phyloP scores from a whole-genome alignment of 2,888 invertebrate genomes.

The Agrochola lychnidis region DNA sequence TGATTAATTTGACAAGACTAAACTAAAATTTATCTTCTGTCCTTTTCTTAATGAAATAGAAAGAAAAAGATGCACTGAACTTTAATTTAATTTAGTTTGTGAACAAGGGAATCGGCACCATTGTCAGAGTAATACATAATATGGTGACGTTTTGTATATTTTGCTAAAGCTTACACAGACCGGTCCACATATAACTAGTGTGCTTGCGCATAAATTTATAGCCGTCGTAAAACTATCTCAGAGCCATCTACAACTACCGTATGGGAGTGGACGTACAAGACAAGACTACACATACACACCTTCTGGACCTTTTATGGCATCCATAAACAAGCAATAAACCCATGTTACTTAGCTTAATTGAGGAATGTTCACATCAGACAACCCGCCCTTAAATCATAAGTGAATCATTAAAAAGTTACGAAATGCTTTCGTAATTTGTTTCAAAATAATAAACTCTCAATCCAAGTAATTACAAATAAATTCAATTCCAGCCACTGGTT shows the following conservation, averaged over 20 bases:
- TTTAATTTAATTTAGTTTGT: too few species aligned
- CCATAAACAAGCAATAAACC: conserved; percentile 33
- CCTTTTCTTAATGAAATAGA: too few species aligned
- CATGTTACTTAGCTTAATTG: conserved; percentile 35
- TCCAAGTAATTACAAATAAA: conserved; percentile 56
- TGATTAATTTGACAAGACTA: too few species aligned
- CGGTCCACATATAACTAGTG: conserved; percentile 9
- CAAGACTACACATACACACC: not conserved
- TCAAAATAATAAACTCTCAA: conserved; percentile 40
- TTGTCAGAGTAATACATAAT: not conserved
- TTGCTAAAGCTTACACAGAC: not conserved
- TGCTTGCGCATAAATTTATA: conserved; percentile 48
- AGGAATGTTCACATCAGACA: conserved; percentile 2
- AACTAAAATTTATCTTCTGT: too few species aligned
- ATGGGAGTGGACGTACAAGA: conserved; percentile 16
- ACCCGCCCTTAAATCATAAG: conserved; percentile 1
- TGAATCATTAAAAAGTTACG: conserved; percentile 35
- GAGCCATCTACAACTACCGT: conserved; percentile 36
- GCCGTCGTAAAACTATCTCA: conserved; percentile 55
- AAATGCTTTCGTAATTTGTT: conserved; percentile 39
- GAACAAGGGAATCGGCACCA: too few species aligned
- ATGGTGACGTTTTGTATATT: not conserved
- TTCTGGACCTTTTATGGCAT: conserved; percentile 14
- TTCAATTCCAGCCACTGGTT: conserved; percentile 47
- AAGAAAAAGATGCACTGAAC: too few species aligned